A percentile compares a stretch with the other conserved stretches of the same genome.
Conservation (phyloP, 2,113 vertebrate genomes). For the Misgurnus anguillicaudatus region DNA sequence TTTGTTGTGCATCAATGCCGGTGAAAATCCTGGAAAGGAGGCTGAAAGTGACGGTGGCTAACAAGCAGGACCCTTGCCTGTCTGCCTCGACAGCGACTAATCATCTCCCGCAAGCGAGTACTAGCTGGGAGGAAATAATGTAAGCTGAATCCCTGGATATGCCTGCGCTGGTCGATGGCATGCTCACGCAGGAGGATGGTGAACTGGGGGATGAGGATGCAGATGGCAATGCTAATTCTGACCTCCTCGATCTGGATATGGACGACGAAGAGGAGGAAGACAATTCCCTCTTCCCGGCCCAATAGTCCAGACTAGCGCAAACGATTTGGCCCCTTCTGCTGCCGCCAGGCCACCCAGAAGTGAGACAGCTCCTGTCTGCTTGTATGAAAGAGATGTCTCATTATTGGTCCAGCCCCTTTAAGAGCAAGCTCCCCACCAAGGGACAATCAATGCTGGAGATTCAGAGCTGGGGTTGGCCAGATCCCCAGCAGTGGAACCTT, state of each 20-base stretch:
- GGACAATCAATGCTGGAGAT: not conserved
- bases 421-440: not conserved
- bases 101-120: not conserved
- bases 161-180: not conserved
- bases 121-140: not conserved
- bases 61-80: too few species aligned
- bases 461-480: not conserved
- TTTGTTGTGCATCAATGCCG: not conserved
- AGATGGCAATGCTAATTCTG: not conserved
- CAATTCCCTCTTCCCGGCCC: not conserved
- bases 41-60: too few species aligned
- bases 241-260: not conserved
- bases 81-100: not conserved
- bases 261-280: not conserved
- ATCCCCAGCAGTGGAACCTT: not conserved
- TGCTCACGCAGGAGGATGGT: not conserved
- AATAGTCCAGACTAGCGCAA: not conserved
- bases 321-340: not conserved
- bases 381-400: constrained; percentile 1
- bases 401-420: not conserved
- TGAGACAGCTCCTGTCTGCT: not conserved
- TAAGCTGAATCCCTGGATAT: not conserved
- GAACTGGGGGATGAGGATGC: not conserved
- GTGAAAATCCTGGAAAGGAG: too few species aligned
- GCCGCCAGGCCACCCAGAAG: not conserved